phyloP scores from a whole-genome alignment of 2,888 invertebrate species.

The Coelinius sp. region DNA sequence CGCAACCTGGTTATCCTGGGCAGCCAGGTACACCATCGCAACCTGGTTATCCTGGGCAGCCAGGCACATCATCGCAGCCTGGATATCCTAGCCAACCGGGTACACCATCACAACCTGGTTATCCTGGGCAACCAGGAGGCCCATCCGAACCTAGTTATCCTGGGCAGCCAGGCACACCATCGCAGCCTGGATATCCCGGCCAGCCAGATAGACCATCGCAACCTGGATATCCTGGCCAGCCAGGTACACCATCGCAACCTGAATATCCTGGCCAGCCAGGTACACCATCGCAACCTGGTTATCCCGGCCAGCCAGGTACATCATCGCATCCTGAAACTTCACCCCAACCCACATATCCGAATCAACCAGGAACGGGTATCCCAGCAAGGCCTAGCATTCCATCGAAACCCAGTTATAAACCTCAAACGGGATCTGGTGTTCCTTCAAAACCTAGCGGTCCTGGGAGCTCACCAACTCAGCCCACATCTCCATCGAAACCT shows the following conservation, averaged over 20 bases:
- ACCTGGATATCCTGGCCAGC: slow-evolving; percentile 43
- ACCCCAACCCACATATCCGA: not conserved
- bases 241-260: slow-evolving; percentile 42
- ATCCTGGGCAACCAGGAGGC: slow-evolving; percentile 55
- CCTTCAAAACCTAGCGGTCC: not conserved
- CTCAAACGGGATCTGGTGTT: not conserved
- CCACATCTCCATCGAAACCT: not conserved
- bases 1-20: too few species aligned
- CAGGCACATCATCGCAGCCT: too few species aligned
- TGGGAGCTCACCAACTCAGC: not conserved
- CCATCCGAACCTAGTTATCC: slow-evolving; percentile 17
- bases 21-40: too few species aligned
- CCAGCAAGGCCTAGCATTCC: slow-evolving; percentile 5
- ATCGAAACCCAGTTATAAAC: not conserved
- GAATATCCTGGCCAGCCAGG: slow-evolving; percentile 50
- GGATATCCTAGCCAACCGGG: too few species aligned
- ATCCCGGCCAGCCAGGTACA: slow-evolving; percentile 55
- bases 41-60: too few species aligned
- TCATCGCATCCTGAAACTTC: slow-evolving; percentile 43
- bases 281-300: slow-evolving; percentile 42
- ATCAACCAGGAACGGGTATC: slow-evolving; percentile 22
- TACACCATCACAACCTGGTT: slow-evolving; percentile 57
- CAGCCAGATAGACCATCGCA: slow-evolving; percentile 40
- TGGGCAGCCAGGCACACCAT: slow-evolving; percentile 26
- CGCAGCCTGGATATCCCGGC: slow-evolving; percentile 40